These are phyloP conservation scores for Idaea dimidiata DNA, from an alignment of 2,888 invertebrate genomes.

Conservation along the genomic window DNA sequence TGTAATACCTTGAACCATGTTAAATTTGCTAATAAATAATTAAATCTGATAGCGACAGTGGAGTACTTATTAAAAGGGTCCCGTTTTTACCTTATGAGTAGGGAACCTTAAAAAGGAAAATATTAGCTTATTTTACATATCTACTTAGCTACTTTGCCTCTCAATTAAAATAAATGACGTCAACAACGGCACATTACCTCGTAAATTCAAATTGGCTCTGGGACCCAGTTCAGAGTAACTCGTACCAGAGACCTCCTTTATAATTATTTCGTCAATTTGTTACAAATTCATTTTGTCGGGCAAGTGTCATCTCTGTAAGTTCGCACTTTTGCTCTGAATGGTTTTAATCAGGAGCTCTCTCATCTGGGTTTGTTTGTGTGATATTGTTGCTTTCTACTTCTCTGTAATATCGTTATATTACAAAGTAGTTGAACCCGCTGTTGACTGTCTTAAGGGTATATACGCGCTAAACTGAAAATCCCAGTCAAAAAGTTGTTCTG, in stretches of 20 bases:
- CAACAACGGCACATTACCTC: not conserved
- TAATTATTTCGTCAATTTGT: conserved; percentile 32
- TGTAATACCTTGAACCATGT: too few species aligned
- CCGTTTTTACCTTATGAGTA: too few species aligned
- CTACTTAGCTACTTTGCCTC: not conserved
- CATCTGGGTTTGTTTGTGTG: conserved; percentile 14
- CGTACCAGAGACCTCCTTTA: conserved; percentile 13
- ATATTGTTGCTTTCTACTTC: not conserved
- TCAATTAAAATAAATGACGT: not conserved
- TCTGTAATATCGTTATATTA: not conserved
- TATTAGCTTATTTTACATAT: not conserved
- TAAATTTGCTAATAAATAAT: too few species aligned
- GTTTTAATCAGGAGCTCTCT: conserved; percentile 41
- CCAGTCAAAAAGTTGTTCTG: too few species aligned
- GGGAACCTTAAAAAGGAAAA: not conserved
- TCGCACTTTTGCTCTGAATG: conserved; percentile 31
- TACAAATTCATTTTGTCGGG: conserved; percentile 26
- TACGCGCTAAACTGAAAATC: too few species aligned
- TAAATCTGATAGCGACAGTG: too few species aligned
- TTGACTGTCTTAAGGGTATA: too few species aligned
- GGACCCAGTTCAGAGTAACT: not conserved
- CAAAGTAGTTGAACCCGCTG: too few species aligned
- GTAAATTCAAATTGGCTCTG: not conserved
- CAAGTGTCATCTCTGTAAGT: not conserved
- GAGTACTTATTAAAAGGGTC: too few species aligned